phyloP scores from a whole-genome alignment of 2,113 vertebrate species.

The Lanius ludovicianus region DNA sequence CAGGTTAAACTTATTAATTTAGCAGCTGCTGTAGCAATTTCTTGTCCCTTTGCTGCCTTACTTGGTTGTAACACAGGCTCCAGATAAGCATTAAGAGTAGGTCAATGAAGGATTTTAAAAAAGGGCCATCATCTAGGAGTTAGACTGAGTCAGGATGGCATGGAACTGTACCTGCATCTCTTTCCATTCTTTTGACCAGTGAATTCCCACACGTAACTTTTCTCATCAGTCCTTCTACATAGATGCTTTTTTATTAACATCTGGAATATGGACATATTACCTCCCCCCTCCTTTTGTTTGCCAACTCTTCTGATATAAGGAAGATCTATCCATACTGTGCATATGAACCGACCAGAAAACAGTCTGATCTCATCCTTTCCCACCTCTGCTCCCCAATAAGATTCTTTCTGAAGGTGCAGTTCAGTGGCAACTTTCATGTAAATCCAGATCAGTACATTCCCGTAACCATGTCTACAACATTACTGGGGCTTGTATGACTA shows the following conservation, averaged over 20 bases:
- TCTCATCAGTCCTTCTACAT: neutral
- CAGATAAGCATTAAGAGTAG: neutral
- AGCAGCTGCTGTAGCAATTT: neutral
- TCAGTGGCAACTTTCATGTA: neutral
- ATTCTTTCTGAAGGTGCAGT: neutral
- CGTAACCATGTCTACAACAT: neutral
- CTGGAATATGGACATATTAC: neutral
- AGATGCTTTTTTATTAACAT: neutral
- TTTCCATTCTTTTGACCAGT: neutral
- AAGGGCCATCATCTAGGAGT: neutral
- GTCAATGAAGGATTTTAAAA: neutral
- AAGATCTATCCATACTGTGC: neutral
- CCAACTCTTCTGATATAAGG: neutral
- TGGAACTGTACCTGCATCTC: neutral
- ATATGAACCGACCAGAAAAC: neutral
- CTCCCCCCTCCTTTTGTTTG: neutral
- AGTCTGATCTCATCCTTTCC: neutral
- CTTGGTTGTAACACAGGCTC: neutral
- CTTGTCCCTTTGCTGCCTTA: neutral
- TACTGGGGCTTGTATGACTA: neutral
- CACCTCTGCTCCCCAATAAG: neutral
- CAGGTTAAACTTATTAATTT: neutral
- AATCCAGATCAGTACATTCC: neutral
- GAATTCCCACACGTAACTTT: neutral
- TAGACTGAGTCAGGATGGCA: neutral